Base-by-base conservation (phyloP, 2,113 vertebrate genomes). In the Herpailurus yagouaroundi region DNA sequence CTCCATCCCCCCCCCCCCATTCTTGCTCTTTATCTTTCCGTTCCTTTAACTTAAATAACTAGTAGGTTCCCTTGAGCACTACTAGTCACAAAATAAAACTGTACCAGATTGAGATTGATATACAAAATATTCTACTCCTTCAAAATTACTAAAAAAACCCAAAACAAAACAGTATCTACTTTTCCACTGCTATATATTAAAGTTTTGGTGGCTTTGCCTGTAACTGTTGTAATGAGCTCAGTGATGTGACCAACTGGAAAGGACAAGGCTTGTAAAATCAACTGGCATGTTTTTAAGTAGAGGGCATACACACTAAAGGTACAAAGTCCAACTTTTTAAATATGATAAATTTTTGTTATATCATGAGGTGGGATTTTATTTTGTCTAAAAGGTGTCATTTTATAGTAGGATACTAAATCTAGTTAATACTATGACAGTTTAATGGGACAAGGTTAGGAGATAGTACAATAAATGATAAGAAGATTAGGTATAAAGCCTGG, bases 11-110 rank as follows among this genome's bases (percentile, higher is more conserved):
- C 73, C 14, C 73, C 36, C 48, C 25, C 2, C 33, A 8, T 19
- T 60, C 12, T 64, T 9, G 5, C 15, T 60, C 21, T 25, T 18
- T 23, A 23, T 80, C 27, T 68, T 86, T 95, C 25, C 25, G 57
- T 97, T 96, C 92, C 84, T 96, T 96, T 63, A 94, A 90, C 3
- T 97, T 95, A 97, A 33, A 23, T 69, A 83, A 66, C 23, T 84
- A 95, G 66, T 38, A 87, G 7, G 31, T 97, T 55, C 38, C 88
- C 98, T 98, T 97, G 79, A 97, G 96, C 90, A 94, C 71, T 89
- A 87, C 13, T 23, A 89, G 19, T 93, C 64, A 88, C 68, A 66
- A 60, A 50, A 82, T 14, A 98, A 93, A 96, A 97, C 41, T 63
- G 93, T 97, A 33, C 74, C 96, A 97, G 92, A 83, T 87, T 91